These are phyloP conservation scores for Stegodyphus dumicola DNA, from an alignment of 1,140 invertebrate genomes.

Conservation along the genomic window DNA sequence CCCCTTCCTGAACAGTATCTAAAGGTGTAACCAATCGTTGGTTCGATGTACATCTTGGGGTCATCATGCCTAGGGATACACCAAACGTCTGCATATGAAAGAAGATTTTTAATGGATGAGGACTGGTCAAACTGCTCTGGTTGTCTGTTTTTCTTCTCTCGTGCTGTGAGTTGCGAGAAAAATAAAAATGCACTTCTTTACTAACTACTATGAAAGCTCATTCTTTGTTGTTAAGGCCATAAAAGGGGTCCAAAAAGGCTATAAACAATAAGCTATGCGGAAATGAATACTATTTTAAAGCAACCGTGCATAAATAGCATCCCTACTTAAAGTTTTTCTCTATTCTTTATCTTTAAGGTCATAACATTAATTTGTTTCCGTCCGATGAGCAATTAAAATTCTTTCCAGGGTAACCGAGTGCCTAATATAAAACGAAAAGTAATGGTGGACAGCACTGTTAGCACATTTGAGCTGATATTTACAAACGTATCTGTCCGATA, in stretches of 20 bases:
- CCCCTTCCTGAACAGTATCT: too few relatives aligned
- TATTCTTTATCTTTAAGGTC: constrained; percentile 13
- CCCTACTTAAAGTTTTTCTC: background rate
- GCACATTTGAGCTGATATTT: too few relatives aligned
- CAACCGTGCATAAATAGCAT: constrained; percentile 1
- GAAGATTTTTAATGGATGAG: constrained; percentile 2
- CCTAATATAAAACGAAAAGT: background rate
- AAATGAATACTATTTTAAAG: constrained; percentile 45
- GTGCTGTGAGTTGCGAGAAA: background rate
- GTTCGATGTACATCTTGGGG: constrained; percentile 10
- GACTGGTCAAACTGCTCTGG: constrained; percentile 38
- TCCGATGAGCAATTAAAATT: background rate
- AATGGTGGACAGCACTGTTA: background rate
- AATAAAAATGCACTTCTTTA: background rate
- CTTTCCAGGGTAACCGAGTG: background rate
- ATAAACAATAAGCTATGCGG: constrained; percentile 44
- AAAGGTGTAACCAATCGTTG: constrained; percentile 24
- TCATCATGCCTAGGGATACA: constrained; percentile 5
- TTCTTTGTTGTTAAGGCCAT: constrained; percentile 34
- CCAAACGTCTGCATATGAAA: constrained; percentile 10
- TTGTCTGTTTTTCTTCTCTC: background rate
- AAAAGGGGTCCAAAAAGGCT: background rate
- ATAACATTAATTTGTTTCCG: background rate
- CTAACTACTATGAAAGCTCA: background rate
- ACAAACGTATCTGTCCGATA: too few relatives aligned